A percentile compares a stretch with the other conserved stretches of the same genome.
phyloP scores from a whole-genome alignment of 2,888 invertebrate genomes.

The Mythimna lalbum region DNA sequence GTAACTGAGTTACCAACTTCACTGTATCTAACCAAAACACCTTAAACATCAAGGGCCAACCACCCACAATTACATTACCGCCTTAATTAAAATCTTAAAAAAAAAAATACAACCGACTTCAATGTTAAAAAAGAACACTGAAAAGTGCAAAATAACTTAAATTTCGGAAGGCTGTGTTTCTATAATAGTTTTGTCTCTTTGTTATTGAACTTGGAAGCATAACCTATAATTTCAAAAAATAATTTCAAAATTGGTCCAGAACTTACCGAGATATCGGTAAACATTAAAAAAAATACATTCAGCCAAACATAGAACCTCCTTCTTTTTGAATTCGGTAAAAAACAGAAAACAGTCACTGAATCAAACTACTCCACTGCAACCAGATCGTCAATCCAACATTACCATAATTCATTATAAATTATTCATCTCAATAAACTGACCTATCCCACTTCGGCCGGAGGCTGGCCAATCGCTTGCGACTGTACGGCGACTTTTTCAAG shows the following conservation, averaged over 20 bases:
- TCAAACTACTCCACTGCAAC: slow-evolving; percentile 53
- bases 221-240: no score
- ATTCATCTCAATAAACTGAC: slow-evolving; percentile 75
- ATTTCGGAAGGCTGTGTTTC: no score
- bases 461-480: slow-evolving; percentile 63
- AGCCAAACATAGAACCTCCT: no score
- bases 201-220: no score
- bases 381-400: slow-evolving; percentile 69
- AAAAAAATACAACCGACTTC: no score
- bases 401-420: slow-evolving; percentile 77
- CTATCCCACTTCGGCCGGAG: slow-evolving; percentile 70
- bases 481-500: slow-evolving; percentile 74
- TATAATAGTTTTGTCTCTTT: no score
- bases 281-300: no score
- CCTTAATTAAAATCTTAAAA: neutral
- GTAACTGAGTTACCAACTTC: neutral
- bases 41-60: slow-evolving; percentile 13
- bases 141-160: no score
- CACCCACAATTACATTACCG: slow-evolving; percentile 19
- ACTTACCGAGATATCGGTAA: no score
- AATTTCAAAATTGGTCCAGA: no score
- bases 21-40: neutral
- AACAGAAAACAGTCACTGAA: slow-evolving; percentile 34
- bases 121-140: no score
- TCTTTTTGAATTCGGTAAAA: neutral